Evolutionary conservation across 1,140 invertebrate species (phyloP), one percentile per base, ranked within the genome.

Genomic region (Cryptotermes secundus): DNA sequence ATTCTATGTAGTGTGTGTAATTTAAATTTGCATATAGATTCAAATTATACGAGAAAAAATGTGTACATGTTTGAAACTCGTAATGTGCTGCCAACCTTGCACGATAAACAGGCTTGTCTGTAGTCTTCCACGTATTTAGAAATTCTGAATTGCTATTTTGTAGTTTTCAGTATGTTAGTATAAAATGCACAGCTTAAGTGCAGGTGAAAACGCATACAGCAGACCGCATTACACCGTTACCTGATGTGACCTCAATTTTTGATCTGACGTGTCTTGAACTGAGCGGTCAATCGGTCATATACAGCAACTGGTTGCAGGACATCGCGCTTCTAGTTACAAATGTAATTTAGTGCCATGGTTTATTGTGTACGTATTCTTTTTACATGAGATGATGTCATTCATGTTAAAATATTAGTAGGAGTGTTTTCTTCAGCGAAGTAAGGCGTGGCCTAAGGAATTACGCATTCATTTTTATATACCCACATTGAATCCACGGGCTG

Each of bases 231-330:
- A 72, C 59, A 72, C 59, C 59, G 59, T 72, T 72, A 72, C 59
- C 59, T 72, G 59, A 72, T 26, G n/a, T 72, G 59, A 72, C 59
- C 59, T 72, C 59, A 72, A 72, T 72, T 72, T n/a, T 26, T 6
- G 9, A 31, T 72, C n/a, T 6, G 59, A 72, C 59, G 59, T 72
- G 59, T 72, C 59, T 72, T 72, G 59, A 72, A 31, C 59, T 72
- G 59, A 72, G 14, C 59, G 59, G 59, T 72, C 59, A 72, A 72
- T 72, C 59, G 59, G 59, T 72, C 59, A 72, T 16, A 59, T n/a
- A 26, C 53, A 59, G 53, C 59, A 72, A 72, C 59, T 14, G 26
- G 59, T 10, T 31, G 59, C 7, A 22, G 16, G 14, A 19, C 45
- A 49, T 49, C 19, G 16, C 45, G 16, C 45, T 49, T 49, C 45